A percentile compares a stretch with the other conserved stretches of the same genome.
phyloP scores from a whole-genome alignment of 2,797 vertebrate genomes.

The Furcifer pardalis region DNA sequence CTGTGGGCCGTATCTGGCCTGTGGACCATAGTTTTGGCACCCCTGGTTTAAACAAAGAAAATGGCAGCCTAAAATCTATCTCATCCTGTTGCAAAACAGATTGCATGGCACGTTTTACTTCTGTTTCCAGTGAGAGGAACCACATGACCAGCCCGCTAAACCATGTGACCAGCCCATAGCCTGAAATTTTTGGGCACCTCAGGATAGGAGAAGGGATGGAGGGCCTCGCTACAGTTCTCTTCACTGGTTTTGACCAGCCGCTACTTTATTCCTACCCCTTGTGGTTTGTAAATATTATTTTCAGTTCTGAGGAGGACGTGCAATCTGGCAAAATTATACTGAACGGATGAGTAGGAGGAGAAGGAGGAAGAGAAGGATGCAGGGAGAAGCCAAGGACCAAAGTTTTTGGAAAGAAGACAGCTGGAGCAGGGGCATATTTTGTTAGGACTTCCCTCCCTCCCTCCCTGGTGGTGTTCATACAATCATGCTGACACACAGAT shows the following conservation, averaged over 20 bases:
- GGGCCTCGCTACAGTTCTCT: neutral
- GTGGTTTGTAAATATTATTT: neutral
- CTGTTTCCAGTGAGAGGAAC: too few species aligned
- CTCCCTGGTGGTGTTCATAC: neutral
- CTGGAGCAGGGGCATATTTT: neutral
- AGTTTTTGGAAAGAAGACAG: neutral
- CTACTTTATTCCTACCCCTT: too few species aligned
- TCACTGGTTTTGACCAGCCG: neutral
- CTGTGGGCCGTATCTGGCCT: too few species aligned
- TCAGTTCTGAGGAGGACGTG: neutral
- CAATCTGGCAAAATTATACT: neutral
- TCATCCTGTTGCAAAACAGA: too few species aligned
- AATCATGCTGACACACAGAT: neutral
- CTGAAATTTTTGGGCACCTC: too few species aligned
- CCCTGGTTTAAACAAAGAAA: too few species aligned
- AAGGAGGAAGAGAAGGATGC: neutral
- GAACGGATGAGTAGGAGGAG: neutral
- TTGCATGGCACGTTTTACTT: too few species aligned
- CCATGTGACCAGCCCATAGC: too few species aligned
- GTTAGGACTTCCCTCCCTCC: too few species aligned
- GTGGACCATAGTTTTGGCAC: too few species aligned
- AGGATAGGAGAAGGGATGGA: neutral
- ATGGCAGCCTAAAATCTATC: too few species aligned
- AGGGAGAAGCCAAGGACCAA: slow-evolving; percentile 38
- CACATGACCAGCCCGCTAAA: too few species aligned